Base-by-base conservation (phyloP, 2,113 vertebrate species). In the Antidorcas marsupialis region DNA sequence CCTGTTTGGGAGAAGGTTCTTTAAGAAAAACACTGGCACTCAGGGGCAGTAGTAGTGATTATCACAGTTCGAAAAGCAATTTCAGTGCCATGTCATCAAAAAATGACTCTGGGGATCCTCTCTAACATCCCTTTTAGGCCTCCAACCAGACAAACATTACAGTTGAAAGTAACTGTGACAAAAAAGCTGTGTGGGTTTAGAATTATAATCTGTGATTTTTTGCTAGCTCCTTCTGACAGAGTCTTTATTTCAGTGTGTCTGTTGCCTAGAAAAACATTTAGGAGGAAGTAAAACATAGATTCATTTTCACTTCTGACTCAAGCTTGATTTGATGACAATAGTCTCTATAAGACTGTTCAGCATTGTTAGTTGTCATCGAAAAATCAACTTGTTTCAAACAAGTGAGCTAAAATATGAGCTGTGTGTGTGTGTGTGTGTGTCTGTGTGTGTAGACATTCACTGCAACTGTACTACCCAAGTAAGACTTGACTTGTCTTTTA, bases 221-320 rank as follows among this genome's bases (percentile, higher is more conserved):
- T 82, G 86, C 53, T 33, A 57, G 12, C 10, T 96, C 7, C 36
- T 86, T 85, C 50, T 94, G 55, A 93, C 47, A 55, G 23, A 11
- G 8, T 79, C 53, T 97, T 62, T 95, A 84, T 85, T 95, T 92
- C 36, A 81, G 36, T 47, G 7, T 59, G 53, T 67, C 81, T 53
- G 45, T 76, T 96, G 28, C 33, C 43, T 64, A 89, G 84, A 91
- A 85, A 64, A 97, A 67, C 39, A 87, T 53, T 74, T 33, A 83
- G 64, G 28, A 71, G 59, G 39, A 91, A 43, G 36, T 45, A 43
- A 95, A 91, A 88, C 14, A 82, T 27, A 30, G 43, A 95, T 53
- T 71, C 52, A 81, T 89, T 98, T 97, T 94, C 43, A 60, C 39
- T 92, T 96, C 23, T 15, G 76, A 52, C 28, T 89, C 92, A 86